Conservation (phyloP, 2,113 vertebrate species). For the Atlantisia rogersi region DNA sequence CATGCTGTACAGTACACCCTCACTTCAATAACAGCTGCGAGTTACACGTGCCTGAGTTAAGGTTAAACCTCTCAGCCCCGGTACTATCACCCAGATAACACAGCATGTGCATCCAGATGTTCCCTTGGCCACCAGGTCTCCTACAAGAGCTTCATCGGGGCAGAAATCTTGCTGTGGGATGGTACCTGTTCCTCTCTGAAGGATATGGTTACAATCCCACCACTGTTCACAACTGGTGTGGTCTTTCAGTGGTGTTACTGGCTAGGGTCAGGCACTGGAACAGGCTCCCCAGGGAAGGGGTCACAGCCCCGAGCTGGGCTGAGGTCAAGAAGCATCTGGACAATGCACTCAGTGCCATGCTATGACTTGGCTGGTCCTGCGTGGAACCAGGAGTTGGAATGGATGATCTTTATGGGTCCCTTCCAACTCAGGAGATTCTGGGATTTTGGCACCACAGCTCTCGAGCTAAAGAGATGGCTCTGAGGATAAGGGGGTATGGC, state of each 20-base stretch:
- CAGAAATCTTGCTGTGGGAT: not conserved
- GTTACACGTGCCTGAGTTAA: not conserved
- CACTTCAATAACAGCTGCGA: accelerated
- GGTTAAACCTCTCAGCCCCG: not conserved
- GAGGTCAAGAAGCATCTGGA: no score
- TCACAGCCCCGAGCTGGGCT: no score
- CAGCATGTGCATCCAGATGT: no score
- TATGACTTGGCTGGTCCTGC: no score
- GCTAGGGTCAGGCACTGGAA: no score
- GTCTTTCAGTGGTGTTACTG: not conserved
- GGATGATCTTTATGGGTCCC: no score
- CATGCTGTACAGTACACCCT: not conserved
- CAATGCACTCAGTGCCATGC: no score
- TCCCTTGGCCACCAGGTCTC: not conserved
- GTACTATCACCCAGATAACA: accelerated
- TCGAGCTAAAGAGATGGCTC: not conserved
- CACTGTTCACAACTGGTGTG: accelerated
- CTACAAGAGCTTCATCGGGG: not conserved
- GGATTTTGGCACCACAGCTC: not conserved
- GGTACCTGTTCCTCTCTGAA: not conserved
- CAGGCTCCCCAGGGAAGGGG: no score
- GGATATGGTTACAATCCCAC: not conserved
- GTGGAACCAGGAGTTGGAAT: no score
- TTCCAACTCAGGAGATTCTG: no score
- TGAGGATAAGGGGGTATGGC: not conserved